phyloP scores from a whole-genome alignment of 1,140 invertebrate species.

The Scylla paramamosain region DNA sequence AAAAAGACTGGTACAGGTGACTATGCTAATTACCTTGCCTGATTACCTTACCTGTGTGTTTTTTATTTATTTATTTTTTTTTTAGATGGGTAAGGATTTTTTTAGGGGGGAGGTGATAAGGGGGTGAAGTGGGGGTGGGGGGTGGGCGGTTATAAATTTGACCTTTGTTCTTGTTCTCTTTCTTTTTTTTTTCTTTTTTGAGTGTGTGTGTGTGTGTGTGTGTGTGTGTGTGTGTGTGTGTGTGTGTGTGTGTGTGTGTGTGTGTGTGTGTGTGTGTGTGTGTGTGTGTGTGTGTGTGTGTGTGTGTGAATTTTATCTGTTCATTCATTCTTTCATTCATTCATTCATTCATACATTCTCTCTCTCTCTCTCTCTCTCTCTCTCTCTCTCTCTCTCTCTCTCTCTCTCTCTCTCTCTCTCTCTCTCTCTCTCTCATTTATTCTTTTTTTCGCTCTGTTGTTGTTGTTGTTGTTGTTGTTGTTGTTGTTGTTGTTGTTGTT shows the following conservation, averaged over 20 bases:
- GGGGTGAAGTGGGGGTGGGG: neutral
- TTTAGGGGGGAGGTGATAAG: too few species aligned
- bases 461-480: too few species aligned
- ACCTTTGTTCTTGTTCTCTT: too few species aligned
- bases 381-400: neutral
- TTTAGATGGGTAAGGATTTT: too few species aligned
- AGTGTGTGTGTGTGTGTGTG: neutral
- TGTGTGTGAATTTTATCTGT: neutral
- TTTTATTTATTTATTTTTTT: too few species aligned
- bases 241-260: conserved; percentile 17
- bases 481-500: neutral
- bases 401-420: neutral
- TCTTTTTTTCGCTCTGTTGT: neutral
- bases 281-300: neutral
- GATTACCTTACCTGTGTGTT: too few species aligned
- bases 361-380: neutral
- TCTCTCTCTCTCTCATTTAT: neutral
- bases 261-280: conserved; percentile 17
- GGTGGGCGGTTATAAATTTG: too few species aligned
- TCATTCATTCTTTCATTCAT: neutral
- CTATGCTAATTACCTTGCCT: too few species aligned
- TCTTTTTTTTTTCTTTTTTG: too few species aligned
- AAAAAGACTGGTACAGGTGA: too few species aligned
- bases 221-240: neutral
- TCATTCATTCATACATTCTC: too few species aligned